phyloP scores from a whole-genome alignment of 2,113 vertebrate genomes.

The Sinocyclocheilus anshuiensis region DNA sequence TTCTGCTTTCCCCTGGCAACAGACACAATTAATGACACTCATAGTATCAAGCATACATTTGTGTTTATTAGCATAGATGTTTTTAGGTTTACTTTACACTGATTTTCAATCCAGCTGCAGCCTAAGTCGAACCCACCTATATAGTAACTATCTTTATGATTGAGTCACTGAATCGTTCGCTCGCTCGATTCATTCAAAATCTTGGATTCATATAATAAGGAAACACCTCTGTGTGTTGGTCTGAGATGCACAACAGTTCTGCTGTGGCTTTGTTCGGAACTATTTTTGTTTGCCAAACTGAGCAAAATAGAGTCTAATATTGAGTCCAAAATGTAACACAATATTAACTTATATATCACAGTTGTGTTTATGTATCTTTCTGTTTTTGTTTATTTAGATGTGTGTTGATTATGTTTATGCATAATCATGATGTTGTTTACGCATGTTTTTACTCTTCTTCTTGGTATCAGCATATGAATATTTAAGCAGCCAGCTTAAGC shows the following conservation, averaged over 20 bases:
- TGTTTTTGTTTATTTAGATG: not conserved
- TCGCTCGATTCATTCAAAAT: not conserved
- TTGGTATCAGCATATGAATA: slow-evolving; percentile 13
- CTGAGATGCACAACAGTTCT: no score
- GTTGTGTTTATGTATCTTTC: not conserved
- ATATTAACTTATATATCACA: not conserved
- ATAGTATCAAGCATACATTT: not conserved
- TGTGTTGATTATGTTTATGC: not conserved
- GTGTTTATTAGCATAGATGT: not conserved
- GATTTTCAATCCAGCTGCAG: no score
- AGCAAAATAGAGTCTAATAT: no score
- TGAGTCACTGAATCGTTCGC: no score
- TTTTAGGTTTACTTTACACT: not conserved
- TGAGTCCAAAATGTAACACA: no score
- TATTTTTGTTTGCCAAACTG: no score
- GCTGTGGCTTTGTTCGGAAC: no score
- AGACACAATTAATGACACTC: not conserved
- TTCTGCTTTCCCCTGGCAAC: slow-evolving; percentile 31
- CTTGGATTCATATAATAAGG: not conserved
- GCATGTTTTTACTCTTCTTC: not conserved
- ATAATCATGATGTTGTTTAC: not conserved
- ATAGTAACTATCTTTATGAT: no score
- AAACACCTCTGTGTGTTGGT: no score
- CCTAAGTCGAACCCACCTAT: no score
- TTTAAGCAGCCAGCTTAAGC: slow-evolving; percentile 14